Conservation (phyloP, 2,888 invertebrate species). For the Epinotia brunnichana region DNA sequence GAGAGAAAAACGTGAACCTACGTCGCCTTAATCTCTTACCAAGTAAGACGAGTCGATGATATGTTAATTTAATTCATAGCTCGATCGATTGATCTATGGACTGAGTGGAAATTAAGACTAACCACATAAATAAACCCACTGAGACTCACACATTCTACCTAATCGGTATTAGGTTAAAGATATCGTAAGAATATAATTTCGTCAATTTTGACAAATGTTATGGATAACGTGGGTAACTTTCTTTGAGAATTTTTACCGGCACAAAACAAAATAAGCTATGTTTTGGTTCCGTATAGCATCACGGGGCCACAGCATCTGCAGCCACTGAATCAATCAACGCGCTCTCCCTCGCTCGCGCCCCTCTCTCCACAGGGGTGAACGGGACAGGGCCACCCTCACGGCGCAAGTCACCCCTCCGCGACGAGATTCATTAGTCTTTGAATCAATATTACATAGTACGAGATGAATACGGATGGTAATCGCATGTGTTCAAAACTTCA, state of each 20-base stretch:
- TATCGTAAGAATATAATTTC: neutral
- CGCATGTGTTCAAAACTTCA: constrained; percentile 29
- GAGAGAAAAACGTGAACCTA: too few relatives aligned
- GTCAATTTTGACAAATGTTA: neutral
- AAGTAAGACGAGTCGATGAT: neutral
- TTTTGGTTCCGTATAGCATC: constrained; percentile 55
- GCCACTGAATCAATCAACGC: constrained; percentile 70
- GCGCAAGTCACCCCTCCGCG: constrained; percentile 69
- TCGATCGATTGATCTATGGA: neutral
- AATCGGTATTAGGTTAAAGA: neutral
- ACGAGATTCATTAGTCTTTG: constrained; percentile 58
- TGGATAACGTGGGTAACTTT: neutral
- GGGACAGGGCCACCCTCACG: constrained; percentile 60
- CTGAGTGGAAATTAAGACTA: neutral
- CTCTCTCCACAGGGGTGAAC: constrained; percentile 50
- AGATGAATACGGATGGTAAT: constrained; percentile 27
- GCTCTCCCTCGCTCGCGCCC: constrained; percentile 59
- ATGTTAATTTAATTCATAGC: neutral
- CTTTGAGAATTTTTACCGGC: neutral
- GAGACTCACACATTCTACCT: neutral
- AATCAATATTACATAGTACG: constrained; percentile 66
- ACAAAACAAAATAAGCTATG: neutral
- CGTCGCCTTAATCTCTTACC: too few relatives aligned
- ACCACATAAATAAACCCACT: neutral
- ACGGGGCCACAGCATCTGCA: constrained; percentile 72